Evolutionary conservation across 2,888 invertebrate genomes (phyloP), one percentile per base, ranked within the genome.

Genomic region (Nebria salina): DNA sequence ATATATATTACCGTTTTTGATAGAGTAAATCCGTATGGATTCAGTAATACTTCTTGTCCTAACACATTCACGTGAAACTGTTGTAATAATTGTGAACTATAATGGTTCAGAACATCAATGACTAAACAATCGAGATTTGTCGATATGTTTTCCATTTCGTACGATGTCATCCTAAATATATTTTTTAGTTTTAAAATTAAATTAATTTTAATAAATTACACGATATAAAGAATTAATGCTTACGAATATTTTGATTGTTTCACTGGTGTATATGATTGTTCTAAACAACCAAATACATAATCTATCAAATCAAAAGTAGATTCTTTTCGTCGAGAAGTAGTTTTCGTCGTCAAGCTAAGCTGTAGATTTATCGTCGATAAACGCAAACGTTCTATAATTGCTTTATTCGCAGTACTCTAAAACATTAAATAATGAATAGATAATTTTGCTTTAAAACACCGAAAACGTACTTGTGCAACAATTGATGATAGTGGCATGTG

Each of bases 21-120:
- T 20, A 70, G 11, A 20, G 72, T 15, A 34, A 77, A 72, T 85
- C 5, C 92, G 86, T 95, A 95, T 0, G 95, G 95, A 89, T 96
- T 96, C 6, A 95, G 95, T 25, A 96, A 90, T 42, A 96, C 94
- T 85, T 95, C 95, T 64, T 95, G 89, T 0, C 95, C 95, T 20
- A 95, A 89, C 0, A 96, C 93, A 83, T 95, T 90, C 0, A 95
- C 95, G 85, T 96, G 95, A 86, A 95, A 94, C 88, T 96, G 96
- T 86, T 95, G 95, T 79, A 95, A 90, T 83, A 95, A 90, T 87
- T 95, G 95, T 41, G 93, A 91, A 85, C 91, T 91, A 86, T 94
- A 94, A 87, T 95, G 94, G 2, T 92, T 90, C 70, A 91, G 90
- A 0, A 94, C 90, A 82, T 92, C 91, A 7, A 89, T 88, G 64